These are phyloP conservation scores for Chrysolina americana DNA, from an alignment of 2,888 invertebrate species.

Conservation along the genomic window DNA sequence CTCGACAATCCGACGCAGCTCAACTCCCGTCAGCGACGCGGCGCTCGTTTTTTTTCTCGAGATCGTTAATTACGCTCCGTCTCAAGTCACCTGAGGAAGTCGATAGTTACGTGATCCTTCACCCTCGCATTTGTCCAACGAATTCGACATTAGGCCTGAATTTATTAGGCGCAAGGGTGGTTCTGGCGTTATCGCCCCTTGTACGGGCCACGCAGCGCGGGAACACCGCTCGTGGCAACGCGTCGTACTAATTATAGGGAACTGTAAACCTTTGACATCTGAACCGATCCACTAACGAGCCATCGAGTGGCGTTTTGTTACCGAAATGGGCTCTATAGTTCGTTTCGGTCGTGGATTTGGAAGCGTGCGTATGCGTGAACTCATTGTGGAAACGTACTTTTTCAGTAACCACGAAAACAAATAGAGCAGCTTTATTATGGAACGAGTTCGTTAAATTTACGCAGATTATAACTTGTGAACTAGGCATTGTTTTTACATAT, in stretches of 20 bases:
- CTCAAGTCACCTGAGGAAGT: constrained; percentile 16
- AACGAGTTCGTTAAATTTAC: no score
- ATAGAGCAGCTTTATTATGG: no score
- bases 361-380: constrained; percentile 22
- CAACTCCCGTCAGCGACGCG: neutral
- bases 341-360: neutral
- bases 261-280: constrained; percentile 71
- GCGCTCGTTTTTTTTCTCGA: neutral
- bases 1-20: neutral
- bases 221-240: constrained; percentile 61
- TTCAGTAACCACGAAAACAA: neutral
- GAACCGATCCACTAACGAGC: constrained; percentile 70
- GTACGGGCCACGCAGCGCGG: constrained; percentile 10
- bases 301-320: constrained; percentile 67
- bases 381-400: neutral
- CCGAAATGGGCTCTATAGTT: constrained; percentile 47
- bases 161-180: constrained; percentile 32
- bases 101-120: neutral
- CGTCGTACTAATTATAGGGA: constrained; percentile 69
- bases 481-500: no score
- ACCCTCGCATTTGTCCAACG: neutral
- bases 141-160: constrained; percentile 27
- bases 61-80: neutral
- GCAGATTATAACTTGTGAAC: no score
- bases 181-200: constrained; percentile 4